Conservation (phyloP, 2,888 invertebrate species). For the Idaea biselata region DNA sequence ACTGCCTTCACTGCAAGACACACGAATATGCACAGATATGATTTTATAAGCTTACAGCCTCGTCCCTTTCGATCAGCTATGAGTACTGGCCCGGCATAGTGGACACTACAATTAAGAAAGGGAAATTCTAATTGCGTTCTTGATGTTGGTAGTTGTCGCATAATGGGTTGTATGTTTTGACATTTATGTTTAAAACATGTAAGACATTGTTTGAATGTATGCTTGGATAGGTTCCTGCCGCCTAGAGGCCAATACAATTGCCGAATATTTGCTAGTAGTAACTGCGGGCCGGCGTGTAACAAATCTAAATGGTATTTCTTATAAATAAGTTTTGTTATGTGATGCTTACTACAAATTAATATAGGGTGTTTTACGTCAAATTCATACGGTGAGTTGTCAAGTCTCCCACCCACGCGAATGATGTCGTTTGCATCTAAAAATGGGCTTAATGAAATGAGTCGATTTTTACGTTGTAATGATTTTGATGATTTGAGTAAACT, state of each 20-base stretch:
- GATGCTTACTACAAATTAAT: conserved; percentile 17
- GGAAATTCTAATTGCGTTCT: conserved; percentile 14
- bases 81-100: conserved; percentile 23
- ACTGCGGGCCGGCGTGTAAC: conserved; percentile 15
- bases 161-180: conserved; percentile 11
- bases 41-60: conserved; percentile 15
- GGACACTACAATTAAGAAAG: conserved; percentile 16
- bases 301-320: conserved; percentile 9
- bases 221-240: conserved; percentile 19
- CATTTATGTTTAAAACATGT: conserved; percentile 14
- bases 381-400: conserved; percentile 10
- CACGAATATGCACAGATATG: conserved; percentile 22
- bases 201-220: conserved; percentile 6
- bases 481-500: background rate
- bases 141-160: conserved; percentile 13
- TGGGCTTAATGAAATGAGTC: background rate
- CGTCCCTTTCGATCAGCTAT: conserved; percentile 18
- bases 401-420: conserved; percentile 16
- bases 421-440: conserved; percentile 5
- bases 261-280: conserved; percentile 11
- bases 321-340: conserved; percentile 17
- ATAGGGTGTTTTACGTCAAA: conserved; percentile 23
- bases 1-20: conserved; percentile 20
- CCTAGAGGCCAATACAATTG: conserved; percentile 24
- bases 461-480: background rate